Base-by-base conservation (phyloP, 1,140 invertebrate genomes). In the Geopemphigus sp. region DNA sequence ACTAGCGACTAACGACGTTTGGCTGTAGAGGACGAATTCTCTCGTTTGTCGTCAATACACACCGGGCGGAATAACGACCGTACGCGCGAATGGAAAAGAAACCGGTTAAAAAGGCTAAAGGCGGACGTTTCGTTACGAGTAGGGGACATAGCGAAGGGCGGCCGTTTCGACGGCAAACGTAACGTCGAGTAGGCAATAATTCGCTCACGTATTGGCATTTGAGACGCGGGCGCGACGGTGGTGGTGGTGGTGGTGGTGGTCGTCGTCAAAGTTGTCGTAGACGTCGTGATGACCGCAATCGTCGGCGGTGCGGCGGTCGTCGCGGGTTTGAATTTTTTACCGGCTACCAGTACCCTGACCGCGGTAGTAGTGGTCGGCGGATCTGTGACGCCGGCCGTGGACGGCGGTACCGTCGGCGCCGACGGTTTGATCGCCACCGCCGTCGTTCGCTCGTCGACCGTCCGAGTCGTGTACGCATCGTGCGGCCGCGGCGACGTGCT, bases 141-240 rank as follows among this genome's bases (percentile, higher is more conserved):
- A n/a, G n/a, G n/a, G n/a, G n/a, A n/a, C n/a, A n/a, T n/a, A n/a
- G n/a, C n/a, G n/a, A n/a, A n/a, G n/a, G n/a, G n/a, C n/a, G n/a
- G n/a, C n/a, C n/a, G n/a, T n/a, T n/a, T n/a, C n/a, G n/a, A n/a
- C n/a, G n/a, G n/a, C n/a, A n/a, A n/a, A n/a, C n/a, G n/a, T n/a
- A n/a, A n/a, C n/a, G n/a, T n/a, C n/a, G n/a, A n/a, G n/a, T n/a
- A n/a, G n/a, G n/a, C n/a, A n/a, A n/a, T n/a, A n/a, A n/a, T n/a
- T n/a, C n/a, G 91, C 57, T 90, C 90, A 24, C 90, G 89, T 26
- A 89, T 88, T 5, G 89, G 87, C 53, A 87, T 88, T 11, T 88
- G 88, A 10, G 88, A 88, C 0, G 87, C 86, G 1, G 85, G 85
- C n/a, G 85, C 84, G 0, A 84, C 84, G 0, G 85, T 85, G 0